Base-by-base conservation (phyloP, 2,113 vertebrate species). In the Athene cunicularia region DNA sequence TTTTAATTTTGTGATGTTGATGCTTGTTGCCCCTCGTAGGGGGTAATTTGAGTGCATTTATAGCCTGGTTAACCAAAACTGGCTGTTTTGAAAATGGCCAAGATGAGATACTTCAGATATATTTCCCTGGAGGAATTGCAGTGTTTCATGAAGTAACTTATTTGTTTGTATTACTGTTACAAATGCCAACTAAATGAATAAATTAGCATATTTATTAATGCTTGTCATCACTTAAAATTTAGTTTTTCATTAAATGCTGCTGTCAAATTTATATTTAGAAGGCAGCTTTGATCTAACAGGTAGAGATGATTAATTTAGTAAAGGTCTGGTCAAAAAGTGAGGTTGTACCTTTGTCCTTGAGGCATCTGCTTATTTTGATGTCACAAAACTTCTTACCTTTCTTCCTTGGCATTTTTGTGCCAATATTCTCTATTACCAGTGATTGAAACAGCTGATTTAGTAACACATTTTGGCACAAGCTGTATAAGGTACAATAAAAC, bases 191-290 rank as follows among this genome's bases (percentile, higher is more conserved):
- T 72, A 58, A 60, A 55, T 41, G 80, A 79, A 67, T 60, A 88
- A 84, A 82, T 95, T 94, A 77, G 80, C 88, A 58, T 93, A 72
- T 80, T 93, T 80, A 80, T 86, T 84, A 72, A 39, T 89, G 70
- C 64, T 70, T 97, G 88, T 89, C 91, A 85, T 93, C 68, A 73
- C 59, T 90, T 95, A 72, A 96, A 90, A 86, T 27, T 74, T 79
- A 58, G 22, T 21, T 80, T 88, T 86, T 85, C 73, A 91, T 90
- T 91, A 95, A 88, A 90, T 50, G 76, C 33, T 92, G 92, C 73
- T 58, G 14, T 62, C 18, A 53, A 30, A 13, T 24, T 91, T 79
- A 17, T 66, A 50, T 82, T 90, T 80, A 86, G 62, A 76, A 92
- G 82, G 58, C 0, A 4, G 15, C 82, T 93, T 83, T 64, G 76